Evolutionary conservation across 2,797 vertebrate genomes (phyloP), one percentile per base, ranked within the genome.

Genomic region (Acanthurus leucopareius): DNA sequence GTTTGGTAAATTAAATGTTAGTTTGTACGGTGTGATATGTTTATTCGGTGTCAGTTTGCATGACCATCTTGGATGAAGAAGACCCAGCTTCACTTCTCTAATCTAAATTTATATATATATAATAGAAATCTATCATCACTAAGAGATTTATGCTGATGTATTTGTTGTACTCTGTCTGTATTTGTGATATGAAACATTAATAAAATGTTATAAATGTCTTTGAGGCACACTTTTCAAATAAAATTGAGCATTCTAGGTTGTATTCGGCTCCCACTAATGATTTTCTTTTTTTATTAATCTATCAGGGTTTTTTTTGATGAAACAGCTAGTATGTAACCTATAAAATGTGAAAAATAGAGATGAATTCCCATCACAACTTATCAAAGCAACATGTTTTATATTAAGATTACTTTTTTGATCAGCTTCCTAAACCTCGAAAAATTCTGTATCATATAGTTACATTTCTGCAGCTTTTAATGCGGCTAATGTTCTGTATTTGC

Each of bases 301-400:
- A 25, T 25, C 2, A 25, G 25, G 25, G 25, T 25, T 25, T 25
- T 25, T 25, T 25, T 25, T 25, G 3, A 25, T 25, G 25, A 25
- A 25, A n/a, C n/a, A n/a, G 25, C 3, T 32, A 64, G 52, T 19
- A 38, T 64, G 16, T 56, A 22, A 19, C 62, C 9, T 69, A 2
- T 56, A 25, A 73, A 76, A 71, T 68, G 42, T 57, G 9, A 69
- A 73, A 79, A 69, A 54, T 16, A 67, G 53, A 47, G 9, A 56
- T 6, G 73, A 67, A 75, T 61, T 48, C 28, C 59, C 25, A 25
- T 68, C 35, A 53, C 53, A 49, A 45, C 49, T 62, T 17, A 10
- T 28, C 28, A 28, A 62, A 68, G 0, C 14, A 59, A 17, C 0
- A 5, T 1, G 9, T 19, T 67, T 9, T 45, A 13, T 76, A 5